A percentile compares a stretch with the other conserved stretches of the same genome.
Evolutionary conservation across 2,888 invertebrate genomes (phyloP).

Genomic region (Parthenolecanium corni): DNA sequence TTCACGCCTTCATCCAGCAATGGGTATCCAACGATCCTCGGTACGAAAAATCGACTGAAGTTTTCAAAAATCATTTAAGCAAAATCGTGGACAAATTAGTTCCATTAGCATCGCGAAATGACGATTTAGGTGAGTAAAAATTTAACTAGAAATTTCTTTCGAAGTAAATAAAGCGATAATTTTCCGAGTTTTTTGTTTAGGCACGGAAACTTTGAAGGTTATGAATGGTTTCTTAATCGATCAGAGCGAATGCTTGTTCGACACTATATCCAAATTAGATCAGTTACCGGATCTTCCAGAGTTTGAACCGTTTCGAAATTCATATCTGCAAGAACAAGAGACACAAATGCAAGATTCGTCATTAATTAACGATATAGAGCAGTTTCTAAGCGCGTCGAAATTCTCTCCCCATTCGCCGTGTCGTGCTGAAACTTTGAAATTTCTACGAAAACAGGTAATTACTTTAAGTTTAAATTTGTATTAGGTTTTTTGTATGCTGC

Average conservation of each 20-base stretch:
- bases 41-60: background rate
- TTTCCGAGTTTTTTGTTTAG: background rate
- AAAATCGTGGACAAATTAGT: background rate
- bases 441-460: constrained; percentile 38
- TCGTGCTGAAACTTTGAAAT: constrained; percentile 35
- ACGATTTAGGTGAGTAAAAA: background rate
- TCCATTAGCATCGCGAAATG: background rate
- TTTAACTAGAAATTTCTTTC: too few relatives aligned
- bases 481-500: too few relatives aligned
- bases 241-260: constrained; percentile 7
- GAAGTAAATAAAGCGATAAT: too few relatives aligned
- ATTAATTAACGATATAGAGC: constrained; percentile 42
- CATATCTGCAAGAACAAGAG: constrained; percentile 38
- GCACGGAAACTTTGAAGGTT: background rate
- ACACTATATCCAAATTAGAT: constrained; percentile 43
- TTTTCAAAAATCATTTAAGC: background rate
- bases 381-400: constrained; percentile 42
- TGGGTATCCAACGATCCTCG: background rate
- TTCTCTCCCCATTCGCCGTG: constrained; percentile 3
- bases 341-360: constrained; percentile 33
- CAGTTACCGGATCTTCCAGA: constrained; percentile 42
- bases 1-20: background rate
- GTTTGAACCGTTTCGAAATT: constrained; percentile 37
- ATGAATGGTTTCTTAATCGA: background rate
- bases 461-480: background rate